Evolutionary conservation across 2,113 vertebrate genomes (phyloP).

Genomic region (Proterorhinus semilunaris): DNA sequence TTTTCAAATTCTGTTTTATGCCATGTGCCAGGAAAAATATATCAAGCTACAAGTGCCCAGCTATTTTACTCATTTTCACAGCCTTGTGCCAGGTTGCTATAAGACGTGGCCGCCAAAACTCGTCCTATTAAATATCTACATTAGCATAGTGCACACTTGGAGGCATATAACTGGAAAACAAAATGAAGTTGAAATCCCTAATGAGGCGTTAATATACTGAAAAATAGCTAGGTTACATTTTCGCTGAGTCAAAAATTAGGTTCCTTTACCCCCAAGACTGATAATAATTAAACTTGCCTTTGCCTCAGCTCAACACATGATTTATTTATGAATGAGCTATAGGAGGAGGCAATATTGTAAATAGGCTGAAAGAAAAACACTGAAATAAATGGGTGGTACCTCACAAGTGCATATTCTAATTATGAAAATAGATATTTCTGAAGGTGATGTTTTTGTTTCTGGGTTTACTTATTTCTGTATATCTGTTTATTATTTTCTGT

Average conservation of each 20-base stretch:
- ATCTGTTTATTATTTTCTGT: constrained; percentile 1
- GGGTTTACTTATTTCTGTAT: not conserved
- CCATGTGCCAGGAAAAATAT: not conserved
- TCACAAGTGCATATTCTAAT: not conserved
- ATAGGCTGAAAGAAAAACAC: not conserved
- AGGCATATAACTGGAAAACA: not conserved
- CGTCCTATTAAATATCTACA: not conserved
- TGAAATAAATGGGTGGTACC: not conserved
- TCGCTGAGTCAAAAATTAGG: constrained; percentile 5
- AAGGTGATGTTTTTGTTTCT: not conserved
- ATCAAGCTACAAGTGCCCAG: not conserved
- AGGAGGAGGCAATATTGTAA: not conserved
- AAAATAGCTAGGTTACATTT: constrained; percentile 1
- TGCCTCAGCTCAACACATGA: not conserved
- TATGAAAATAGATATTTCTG: not conserved
- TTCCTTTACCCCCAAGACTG: not conserved
- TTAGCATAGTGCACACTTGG: not conserved
- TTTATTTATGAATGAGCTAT: constrained; percentile 3
- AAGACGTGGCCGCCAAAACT: too few species aligned
- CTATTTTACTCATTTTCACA: too few species aligned
- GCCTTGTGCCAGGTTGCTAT: too few species aligned
- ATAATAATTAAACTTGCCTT: not conserved
- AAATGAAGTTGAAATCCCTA: constrained; percentile 3
- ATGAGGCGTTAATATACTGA: not conserved
- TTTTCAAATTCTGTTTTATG: not conserved